Evolutionary conservation across 2,797 vertebrate genomes (phyloP).

Genomic region (Cuculus canorus): DNA sequence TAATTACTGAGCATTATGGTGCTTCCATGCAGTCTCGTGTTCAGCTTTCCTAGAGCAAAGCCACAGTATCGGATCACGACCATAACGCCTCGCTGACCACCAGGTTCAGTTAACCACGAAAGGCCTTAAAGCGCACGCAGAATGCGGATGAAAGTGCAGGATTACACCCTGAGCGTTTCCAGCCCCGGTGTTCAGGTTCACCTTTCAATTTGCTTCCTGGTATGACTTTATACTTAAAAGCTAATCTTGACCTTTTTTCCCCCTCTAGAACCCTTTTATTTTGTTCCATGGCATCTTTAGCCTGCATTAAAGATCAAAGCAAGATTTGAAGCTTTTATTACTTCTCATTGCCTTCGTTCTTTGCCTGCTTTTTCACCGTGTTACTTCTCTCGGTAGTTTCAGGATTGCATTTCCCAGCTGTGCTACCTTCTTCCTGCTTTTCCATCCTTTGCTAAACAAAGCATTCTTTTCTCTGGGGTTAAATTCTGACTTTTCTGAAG

Average conservation of each 20-base stretch:
- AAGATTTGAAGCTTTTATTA: slow-evolving; percentile 65
- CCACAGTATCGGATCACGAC: neutral
- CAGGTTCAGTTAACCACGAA: neutral
- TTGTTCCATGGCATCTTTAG: slow-evolving; percentile 48
- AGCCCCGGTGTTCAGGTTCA: neutral
- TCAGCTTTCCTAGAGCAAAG: neutral
- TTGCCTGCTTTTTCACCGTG: neutral
- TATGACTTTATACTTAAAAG: slow-evolving; percentile 22
- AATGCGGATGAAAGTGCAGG: neutral
- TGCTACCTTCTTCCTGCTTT: neutral
- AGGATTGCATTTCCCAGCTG: neutral
- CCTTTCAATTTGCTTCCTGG: slow-evolving; percentile 5
- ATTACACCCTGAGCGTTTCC: slow-evolving; percentile 17
- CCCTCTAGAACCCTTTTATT: slow-evolving; percentile 42
- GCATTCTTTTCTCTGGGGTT: neutral
- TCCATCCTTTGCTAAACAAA: neutral
- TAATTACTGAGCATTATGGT: neutral
- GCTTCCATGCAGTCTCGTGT: neutral
- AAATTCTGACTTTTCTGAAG: neutral
- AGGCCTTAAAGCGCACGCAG: neutral
- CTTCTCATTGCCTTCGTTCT: slow-evolving; percentile 53
- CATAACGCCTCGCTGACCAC: neutral
- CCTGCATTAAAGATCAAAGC: slow-evolving; percentile 51
- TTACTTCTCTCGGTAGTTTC: neutral
- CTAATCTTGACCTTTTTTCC: neutral